phyloP scores from a whole-genome alignment of 2,113 vertebrate species.

The Balaeniceps rex region DNA sequence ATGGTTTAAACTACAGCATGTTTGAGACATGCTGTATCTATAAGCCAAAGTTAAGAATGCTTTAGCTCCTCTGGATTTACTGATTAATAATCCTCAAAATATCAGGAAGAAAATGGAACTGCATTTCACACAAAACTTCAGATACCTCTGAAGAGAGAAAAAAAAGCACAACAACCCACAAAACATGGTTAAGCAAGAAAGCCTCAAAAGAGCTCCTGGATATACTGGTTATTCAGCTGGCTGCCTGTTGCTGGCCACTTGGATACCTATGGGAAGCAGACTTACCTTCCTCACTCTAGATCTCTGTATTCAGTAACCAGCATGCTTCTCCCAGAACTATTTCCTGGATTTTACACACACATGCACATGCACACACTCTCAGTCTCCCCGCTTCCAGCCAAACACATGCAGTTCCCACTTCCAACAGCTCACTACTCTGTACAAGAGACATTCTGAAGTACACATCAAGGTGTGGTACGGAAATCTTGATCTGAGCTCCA shows the following conservation, averaged over 20 bases:
- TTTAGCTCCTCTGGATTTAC: not conserved
- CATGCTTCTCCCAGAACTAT: not conserved
- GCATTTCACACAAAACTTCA: not conserved
- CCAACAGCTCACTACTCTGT: not conserved
- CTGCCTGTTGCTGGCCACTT: not conserved
- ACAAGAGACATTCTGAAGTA: not conserved
- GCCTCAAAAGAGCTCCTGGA: not conserved
- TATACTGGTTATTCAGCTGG: not conserved
- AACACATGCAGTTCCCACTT: not conserved
- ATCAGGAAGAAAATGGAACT: not conserved
- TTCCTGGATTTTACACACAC: not conserved
- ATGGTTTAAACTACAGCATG: not conserved
- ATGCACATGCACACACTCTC: too few relatives aligned
- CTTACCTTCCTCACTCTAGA: not conserved
- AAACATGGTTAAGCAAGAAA: not conserved
- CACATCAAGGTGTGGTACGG: not conserved
- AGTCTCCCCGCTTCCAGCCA: not conserved
- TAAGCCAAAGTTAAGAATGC: not conserved
- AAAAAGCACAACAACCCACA: not conserved
- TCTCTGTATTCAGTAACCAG: not conserved
- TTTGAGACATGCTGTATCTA: not conserved
- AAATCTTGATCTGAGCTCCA: not conserved
- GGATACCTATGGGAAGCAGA: not conserved
- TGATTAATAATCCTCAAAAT: not conserved
- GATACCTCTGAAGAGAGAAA: not conserved